Percentiles rank a stretch among this genome's conserved stretches.
phyloP scores from a whole-genome alignment of 2,888 invertebrate species.

The Acanthosepion pharaonis region DNA sequence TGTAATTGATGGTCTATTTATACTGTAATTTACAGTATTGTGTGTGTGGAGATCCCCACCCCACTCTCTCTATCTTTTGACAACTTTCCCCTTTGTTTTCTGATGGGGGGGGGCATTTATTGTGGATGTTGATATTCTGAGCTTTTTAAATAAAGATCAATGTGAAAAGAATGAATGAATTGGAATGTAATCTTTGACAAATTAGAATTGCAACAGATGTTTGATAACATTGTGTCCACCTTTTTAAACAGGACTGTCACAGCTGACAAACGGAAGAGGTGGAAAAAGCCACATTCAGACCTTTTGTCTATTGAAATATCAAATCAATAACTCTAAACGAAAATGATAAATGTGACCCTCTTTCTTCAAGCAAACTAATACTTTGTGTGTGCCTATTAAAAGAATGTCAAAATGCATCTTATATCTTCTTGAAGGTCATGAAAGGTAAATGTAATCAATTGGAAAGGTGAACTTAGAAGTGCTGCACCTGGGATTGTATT shows the following conservation, averaged over 20 bases:
- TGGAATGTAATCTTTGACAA: neutral
- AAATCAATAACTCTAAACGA: neutral
- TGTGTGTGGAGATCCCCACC: no score
- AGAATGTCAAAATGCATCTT: no score
- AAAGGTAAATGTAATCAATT: neutral
- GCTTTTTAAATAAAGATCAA: no score
- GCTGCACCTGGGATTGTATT: no score
- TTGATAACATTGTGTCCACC: neutral
- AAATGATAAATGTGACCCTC: neutral
- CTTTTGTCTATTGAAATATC: neutral
- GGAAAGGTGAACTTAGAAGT: neutral
- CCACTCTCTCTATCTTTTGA: no score
- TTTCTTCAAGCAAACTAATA: neutral
- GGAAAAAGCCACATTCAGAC: neutral
- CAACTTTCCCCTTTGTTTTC: no score
- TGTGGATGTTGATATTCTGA: neutral
- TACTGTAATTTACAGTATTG: no score
- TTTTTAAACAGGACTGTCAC: neutral
- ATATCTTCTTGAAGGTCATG: neutral
- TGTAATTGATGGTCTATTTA: no score
- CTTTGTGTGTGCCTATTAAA: neutral
- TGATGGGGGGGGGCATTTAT: neutral
- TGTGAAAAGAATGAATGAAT: neutral
- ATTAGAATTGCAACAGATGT: neutral
- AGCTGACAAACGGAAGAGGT: neutral